Base-by-base conservation (phyloP, 1,140 invertebrate species). In the Drosophila trapezifrons region DNA sequence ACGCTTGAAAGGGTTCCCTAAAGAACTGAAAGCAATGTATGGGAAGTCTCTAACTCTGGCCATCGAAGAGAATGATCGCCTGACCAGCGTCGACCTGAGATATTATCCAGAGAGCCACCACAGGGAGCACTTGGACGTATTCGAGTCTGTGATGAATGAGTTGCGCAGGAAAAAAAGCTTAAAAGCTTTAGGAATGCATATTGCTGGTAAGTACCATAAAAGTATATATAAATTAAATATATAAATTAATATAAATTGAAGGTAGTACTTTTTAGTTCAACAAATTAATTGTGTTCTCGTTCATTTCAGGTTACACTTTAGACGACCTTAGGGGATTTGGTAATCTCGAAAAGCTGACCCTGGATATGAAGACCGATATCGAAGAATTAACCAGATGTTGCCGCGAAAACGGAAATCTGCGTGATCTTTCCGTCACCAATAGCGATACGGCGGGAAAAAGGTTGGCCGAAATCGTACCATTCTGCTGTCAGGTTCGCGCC, bases 71-170 rank as follows among this genome's bases (percentile, higher is more conserved):
- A 56, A 56, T 12, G 20, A 40, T 7, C 20, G 32, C 3, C 15
- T 56, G 54, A n/a, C 32, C 20, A 40, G 22, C 6, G 54, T 56
- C 10, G 20, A 56, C 17, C 20, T 56, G 35, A 25, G 18, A 17
- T 56, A 56, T 20, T 17, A 25, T 13, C 54, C 54, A 8, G 20
- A 56, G 15, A 56, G 35, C 54, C 22, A 56, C 10, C 32, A 38
- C 54, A 56, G 32, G 5, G 54, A 56, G 32, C 54, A 56, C 32
- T 17, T 56, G 37, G 37, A 56, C 6, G 37, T 42, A 22, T 56
- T 56, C 10, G 54, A 56, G 20, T 17, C 35, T 4, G 54, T 56
- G n/a, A 56, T 56, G 37, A 38, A 56, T 37, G 29, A 56, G 37
- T 17, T 56, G 20, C 13, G 54, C 3, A 22, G n/a, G 7, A 56